Base-by-base conservation (phyloP, 2,888 invertebrate species). In the Pristionchus arcanus region DNA sequence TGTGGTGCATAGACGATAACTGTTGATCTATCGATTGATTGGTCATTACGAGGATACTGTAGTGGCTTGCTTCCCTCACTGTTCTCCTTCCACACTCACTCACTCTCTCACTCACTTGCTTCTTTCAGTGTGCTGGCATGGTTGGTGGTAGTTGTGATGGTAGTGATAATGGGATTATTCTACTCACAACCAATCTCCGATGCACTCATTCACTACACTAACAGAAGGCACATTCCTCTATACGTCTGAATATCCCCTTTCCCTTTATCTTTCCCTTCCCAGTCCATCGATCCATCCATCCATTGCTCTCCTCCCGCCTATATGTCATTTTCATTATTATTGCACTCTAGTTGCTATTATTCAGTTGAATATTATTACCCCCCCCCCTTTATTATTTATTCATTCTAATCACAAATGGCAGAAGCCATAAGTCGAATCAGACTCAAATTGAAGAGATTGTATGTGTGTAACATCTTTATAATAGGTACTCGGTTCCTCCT, bases 401-500 rank as follows among this genome's bases (percentile, higher is more conserved):
- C 49, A 81, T 34, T 49, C n/a, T 49, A 81, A 49, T 81, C 53
- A n/a, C 49, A 37, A 42, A n/a, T n/a, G 53, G 81, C 81, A 53
- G 49, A n/a, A 81, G 49, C 53, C 81, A 81, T 49, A 31, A 28
- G 71, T 74, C 71, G 34, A 74, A 37, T 34, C 71, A 37, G 71
- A 74, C 71, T 37, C 16, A 74, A 74, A 74, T 15, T 74, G 71
- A 74, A 74, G 34, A 74, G 31, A 34, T 74, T 74, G 37, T 74
- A 74, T 68, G 68, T 68, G 31, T 68, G 42, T 4, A 74, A 74
- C 71, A 74, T 68, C 31, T 77, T n/a, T 49, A 11, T 49, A 53
- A 49, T 53, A 81, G 81, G 81, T 49, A 49, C 81, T 81, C 81
- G 53, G 19, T n/a, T n/a, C 28, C 77, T 77, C n/a, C n/a, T 81